phyloP scores from a whole-genome alignment of 2,113 vertebrate species.

The Indicator maculatus region DNA sequence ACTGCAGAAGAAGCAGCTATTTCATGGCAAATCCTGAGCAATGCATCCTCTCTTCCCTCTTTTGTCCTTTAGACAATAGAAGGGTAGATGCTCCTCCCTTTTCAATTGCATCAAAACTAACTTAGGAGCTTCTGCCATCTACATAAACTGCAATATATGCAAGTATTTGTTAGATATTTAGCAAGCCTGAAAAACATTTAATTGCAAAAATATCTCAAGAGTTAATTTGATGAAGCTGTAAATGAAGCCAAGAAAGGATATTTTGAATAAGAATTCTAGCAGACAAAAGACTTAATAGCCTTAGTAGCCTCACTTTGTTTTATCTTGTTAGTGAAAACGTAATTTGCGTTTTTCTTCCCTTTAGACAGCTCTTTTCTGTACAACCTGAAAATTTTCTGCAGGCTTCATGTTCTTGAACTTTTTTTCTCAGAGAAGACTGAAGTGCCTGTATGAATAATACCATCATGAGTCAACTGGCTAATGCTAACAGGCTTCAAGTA shows the following conservation, averaged over 20 bases:
- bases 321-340: neutral
- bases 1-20: neutral
- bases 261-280: neutral
- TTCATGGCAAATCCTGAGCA: neutral
- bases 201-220: neutral
- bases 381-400: neutral
- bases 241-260: neutral
- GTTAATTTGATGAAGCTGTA: neutral
- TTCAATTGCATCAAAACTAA: neutral
- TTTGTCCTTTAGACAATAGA: too few relatives aligned
- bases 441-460: neutral
- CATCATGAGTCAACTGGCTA: slow-evolving; percentile 26
- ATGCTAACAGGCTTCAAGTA: neutral
- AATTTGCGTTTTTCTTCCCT: neutral
- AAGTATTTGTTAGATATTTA: neutral
- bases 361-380: neutral
- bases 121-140: neutral
- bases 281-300: neutral
- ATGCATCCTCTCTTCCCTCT: neutral
- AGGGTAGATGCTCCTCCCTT: neutral
- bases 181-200: neutral
- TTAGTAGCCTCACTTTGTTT: neutral
- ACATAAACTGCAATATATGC: neutral
- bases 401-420: neutral
- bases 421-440: neutral